phyloP scores from a whole-genome alignment of 1,140 invertebrate genomes.

The Platorchestia sp. region DNA sequence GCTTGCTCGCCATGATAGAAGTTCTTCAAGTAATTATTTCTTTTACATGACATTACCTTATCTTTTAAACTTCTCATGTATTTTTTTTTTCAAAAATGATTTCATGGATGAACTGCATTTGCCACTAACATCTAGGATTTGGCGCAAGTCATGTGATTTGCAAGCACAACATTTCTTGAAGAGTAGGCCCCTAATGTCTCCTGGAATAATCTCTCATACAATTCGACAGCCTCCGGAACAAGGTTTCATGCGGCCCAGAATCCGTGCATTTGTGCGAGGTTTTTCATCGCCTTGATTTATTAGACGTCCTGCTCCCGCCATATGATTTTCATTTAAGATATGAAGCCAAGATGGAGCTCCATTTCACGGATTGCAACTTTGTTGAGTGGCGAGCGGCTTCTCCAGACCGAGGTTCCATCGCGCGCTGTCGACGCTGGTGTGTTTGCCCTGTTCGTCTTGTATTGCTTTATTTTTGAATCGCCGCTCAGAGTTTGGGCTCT shows the following conservation, averaged over 20 bases:
- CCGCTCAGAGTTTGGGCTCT: background rate
- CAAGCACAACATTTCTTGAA: background rate
- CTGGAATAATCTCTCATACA: background rate
- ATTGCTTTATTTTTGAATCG: background rate
- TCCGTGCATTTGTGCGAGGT: background rate
- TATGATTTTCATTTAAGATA: constrained; percentile 40
- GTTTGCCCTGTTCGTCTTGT: background rate
- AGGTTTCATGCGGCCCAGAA: background rate
- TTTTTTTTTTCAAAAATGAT: background rate
- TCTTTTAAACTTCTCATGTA: background rate
- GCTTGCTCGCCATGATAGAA: no score
- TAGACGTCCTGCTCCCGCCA: background rate
- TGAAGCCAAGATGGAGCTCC: constrained; percentile 1
- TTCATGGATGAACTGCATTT: background rate
- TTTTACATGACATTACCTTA: background rate
- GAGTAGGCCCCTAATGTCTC: background rate
- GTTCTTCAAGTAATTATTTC: no score
- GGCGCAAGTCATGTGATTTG: background rate
- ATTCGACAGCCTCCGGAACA: background rate
- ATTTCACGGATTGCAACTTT: constrained; percentile 24
- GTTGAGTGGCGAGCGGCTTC: background rate
- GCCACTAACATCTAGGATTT: background rate
- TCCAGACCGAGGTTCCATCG: background rate
- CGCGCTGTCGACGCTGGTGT: background rate
- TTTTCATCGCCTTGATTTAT: background rate